phyloP scores from a whole-genome alignment of 2,113 vertebrate genomes.

The Etheostoma cragini region DNA sequence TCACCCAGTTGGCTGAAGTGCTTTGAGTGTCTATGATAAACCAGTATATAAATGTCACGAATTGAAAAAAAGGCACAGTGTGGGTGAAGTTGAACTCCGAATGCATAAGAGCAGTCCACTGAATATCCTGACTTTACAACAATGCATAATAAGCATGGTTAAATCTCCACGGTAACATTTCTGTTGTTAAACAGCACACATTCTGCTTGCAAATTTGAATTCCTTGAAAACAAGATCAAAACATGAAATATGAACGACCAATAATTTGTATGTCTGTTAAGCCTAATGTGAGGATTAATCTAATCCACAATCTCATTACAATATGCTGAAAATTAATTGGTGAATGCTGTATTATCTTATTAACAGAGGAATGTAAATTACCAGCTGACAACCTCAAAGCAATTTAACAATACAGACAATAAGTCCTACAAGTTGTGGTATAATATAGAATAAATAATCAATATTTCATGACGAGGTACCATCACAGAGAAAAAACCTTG shows the following conservation, averaged over 20 bases:
- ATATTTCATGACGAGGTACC: neutral
- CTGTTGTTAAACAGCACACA: conserved; percentile 3
- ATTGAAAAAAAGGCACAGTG: no score
- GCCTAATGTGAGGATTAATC: conserved; percentile 66
- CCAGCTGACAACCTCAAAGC: conserved; percentile 27
- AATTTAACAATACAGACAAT: conserved; percentile 17
- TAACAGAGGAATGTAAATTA: conserved; percentile 44
- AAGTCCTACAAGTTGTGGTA: neutral
- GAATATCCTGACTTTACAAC: neutral
- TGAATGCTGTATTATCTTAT: conserved; percentile 35
- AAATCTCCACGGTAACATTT: neutral
- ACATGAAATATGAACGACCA: conserved; percentile 60
- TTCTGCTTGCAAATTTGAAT: neutral
- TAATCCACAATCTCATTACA: conserved; percentile 63
- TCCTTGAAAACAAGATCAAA: conserved; percentile 36
- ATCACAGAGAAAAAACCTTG: neutral
- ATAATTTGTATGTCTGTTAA: conserved; percentile 56
- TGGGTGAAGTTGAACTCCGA: neutral
- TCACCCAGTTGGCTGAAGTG: no score
- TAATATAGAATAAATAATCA: neutral
- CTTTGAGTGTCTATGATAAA: no score
- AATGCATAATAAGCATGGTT: neutral
- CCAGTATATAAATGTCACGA: no score
- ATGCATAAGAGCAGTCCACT: neutral
- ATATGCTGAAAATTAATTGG: conserved; percentile 52